Percentiles rank a stretch among this genome's conserved stretches.
phyloP scores from a whole-genome alignment of 2,113 vertebrate genomes.

The Notothenia rossii region DNA sequence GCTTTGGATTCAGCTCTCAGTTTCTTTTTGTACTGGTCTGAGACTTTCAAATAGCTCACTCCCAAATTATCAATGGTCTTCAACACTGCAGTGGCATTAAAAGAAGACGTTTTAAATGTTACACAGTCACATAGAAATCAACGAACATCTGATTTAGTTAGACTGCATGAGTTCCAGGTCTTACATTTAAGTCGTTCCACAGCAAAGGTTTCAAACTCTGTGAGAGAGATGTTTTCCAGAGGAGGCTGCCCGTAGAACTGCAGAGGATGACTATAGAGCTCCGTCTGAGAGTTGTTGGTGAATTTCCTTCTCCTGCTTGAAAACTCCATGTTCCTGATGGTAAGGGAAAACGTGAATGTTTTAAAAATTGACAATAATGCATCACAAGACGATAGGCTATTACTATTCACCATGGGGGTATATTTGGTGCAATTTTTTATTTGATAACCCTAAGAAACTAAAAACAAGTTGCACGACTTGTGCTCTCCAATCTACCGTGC shows the following conservation, averaged over 20 bases:
- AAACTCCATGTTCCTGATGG: conserved; percentile 79
- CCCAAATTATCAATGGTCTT: conserved; percentile 93
- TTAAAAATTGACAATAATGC: neutral
- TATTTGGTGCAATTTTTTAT: neutral
- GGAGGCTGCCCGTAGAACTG: conserved; percentile 94
- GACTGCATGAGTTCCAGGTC: conserved; percentile 32
- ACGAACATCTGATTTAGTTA: neutral
- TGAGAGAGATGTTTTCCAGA: conserved; percentile 89
- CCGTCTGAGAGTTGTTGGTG: conserved; percentile 66
- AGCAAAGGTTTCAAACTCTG: conserved; percentile 93
- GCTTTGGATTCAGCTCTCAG: conserved; percentile 80
- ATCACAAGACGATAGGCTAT: neutral
- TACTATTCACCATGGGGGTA: neutral
- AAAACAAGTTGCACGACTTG: neutral
- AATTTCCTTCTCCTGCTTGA: conserved; percentile 59
- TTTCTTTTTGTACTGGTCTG: conserved; percentile 82
- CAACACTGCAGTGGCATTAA: conserved; percentile 84
- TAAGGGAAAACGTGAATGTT: neutral
- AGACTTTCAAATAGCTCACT: conserved; percentile 85
- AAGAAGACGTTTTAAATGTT: neutral
- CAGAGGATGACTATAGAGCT: conserved; percentile 87
- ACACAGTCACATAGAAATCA: neutral
- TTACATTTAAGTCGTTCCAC: conserved; percentile 93
- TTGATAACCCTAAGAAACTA: neutral
- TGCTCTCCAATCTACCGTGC: too few relatives aligned